Evolutionary conservation across 2,888 invertebrate genomes (phyloP).

Genomic region (Listrodromus nycthemerus): DNA sequence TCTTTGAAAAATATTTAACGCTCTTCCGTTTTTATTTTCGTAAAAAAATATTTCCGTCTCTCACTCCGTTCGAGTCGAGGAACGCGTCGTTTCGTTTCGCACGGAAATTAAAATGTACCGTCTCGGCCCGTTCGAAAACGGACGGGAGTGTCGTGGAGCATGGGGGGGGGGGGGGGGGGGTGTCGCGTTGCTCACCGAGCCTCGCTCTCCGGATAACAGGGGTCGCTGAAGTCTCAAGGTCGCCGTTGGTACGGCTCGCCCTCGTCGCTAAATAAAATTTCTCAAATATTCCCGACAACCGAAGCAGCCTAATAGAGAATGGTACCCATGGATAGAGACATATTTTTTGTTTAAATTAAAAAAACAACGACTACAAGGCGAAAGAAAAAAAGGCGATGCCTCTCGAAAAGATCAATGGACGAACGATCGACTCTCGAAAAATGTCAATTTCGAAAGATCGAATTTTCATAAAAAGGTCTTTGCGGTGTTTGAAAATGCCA

Average conservation of each 20-base stretch:
- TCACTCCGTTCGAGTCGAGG: not conserved
- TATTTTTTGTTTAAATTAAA: not conserved
- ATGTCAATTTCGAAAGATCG: no score
- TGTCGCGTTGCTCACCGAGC: constrained; percentile 47
- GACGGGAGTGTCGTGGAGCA: no score
- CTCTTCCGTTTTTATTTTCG: not conserved
- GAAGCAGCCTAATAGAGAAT: not conserved
- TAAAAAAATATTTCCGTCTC: not conserved
- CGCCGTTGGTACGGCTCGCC: constrained; percentile 57
- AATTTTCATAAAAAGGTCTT: no score
- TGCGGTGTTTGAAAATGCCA: no score
- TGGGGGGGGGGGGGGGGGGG: no score
- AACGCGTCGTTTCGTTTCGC: not conserved
- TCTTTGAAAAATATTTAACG: constrained; percentile 1
- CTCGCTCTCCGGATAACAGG: constrained; percentile 55
- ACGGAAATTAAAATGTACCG: no score
- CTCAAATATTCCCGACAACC: constrained; percentile 9
- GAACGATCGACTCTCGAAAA: no score
- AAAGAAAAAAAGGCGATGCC: no score
- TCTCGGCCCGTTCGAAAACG: no score
- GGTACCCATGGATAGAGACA: not conserved
- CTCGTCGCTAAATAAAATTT: constrained; percentile 29
- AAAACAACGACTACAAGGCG: no score
- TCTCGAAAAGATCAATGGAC: no score
- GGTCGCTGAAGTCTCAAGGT: constrained; percentile 68